phyloP scores from a whole-genome alignment of 2,113 vertebrate species.

The Oceanites oceanicus region DNA sequence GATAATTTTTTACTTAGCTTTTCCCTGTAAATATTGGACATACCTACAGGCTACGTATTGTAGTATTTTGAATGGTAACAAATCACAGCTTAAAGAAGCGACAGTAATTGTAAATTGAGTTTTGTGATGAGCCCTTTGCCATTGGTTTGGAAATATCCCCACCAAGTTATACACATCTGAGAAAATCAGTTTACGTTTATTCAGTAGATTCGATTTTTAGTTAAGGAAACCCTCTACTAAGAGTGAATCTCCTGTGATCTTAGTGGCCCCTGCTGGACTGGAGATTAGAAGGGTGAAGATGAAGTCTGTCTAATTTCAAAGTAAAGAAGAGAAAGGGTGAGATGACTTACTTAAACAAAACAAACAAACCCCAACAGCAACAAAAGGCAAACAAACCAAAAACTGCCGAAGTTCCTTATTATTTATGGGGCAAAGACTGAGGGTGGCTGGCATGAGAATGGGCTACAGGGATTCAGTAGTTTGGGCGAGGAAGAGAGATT shows the following conservation, averaged over 20 bases:
- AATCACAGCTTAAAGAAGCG: background rate
- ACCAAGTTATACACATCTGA: background rate
- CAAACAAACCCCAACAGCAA: background rate
- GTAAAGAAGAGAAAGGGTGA: background rate
- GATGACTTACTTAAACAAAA: background rate
- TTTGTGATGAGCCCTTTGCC: background rate
- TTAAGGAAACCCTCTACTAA: background rate
- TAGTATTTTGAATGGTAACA: background rate
- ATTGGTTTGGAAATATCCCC: background rate
- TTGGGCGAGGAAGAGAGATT: background rate
- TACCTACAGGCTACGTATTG: background rate
- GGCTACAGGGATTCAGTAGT: background rate
- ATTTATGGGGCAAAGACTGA: background rate
- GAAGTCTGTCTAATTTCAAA: background rate
- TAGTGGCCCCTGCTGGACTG: background rate
- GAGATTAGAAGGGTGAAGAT: background rate
- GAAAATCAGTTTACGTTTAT: background rate
- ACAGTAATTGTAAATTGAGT: background rate
- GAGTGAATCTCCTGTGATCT: background rate
- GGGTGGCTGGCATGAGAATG: background rate
- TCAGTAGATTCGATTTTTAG: background rate
- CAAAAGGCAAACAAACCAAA: background rate
- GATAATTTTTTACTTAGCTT: rapidly evolving
- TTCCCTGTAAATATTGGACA: background rate
- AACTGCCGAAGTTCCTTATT: background rate